Base-by-base conservation (phyloP, 1,140 invertebrate species). In the Brevipalpus yothersi region DNA sequence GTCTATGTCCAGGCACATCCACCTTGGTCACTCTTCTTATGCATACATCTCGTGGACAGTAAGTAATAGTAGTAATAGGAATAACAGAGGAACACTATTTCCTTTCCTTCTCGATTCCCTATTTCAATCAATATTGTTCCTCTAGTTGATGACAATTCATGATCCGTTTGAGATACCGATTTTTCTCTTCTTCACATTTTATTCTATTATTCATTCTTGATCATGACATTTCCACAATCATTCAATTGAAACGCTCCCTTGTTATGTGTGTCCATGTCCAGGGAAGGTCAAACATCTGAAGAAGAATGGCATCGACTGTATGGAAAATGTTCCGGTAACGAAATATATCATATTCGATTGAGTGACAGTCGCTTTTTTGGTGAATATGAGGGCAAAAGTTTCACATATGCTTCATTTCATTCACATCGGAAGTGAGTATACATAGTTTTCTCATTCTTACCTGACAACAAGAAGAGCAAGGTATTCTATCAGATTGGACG, bases 251-350 rank as follows among this genome's bases (percentile, higher is more conserved):
- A 59, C 17, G 43, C 13, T n/a, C n/a, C n/a, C n/a, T n/a, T n/a
- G n/a, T n/a, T n/a, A n/a, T n/a, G n/a, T n/a, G n/a, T n/a, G n/a
- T n/a, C n/a, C n/a, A 23, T 40, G 19, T 55, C 10, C 71, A 96
- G 91, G 71, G 92, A 97, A 75, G 93, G 93, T 0, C 87, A 95
- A 72, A 86, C 88, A 65, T 94, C 91, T 0, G 62, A 62, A 60
- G 92, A 96, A 74, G 88, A 95, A 71, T 97, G 93, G 93, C 91
- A 96, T 69, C 77, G 86, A 51, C 72, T 95, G 9, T 97, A 96
- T 71, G 93, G 92, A 17, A 84, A 90, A 69, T 95, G 92, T 72
- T 95, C 90, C 1, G 93, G 92, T 60, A 97, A 97, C 72, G 93
- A 97, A 75, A 96, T 97, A 67, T 97, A 97, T 75, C 90, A 96